Conservation (phyloP, 2,888 invertebrate genomes). For the Calameuta idolon region DNA sequence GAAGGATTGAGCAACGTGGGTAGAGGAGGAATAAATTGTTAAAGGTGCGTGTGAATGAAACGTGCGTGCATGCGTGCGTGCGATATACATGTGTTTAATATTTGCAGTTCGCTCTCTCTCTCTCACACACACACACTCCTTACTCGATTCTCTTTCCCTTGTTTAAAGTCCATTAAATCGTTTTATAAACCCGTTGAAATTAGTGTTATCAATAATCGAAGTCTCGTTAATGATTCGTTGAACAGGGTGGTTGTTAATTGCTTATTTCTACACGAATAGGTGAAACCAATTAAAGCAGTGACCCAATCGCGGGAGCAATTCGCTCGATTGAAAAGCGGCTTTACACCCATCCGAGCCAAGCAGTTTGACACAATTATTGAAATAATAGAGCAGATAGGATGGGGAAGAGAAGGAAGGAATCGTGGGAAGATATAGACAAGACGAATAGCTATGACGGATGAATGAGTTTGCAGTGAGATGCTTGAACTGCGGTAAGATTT, state of each 20-base stretch:
- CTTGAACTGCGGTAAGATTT: not conserved
- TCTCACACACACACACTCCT: not conserved
- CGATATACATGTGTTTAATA: not conserved
- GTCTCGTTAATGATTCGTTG: not conserved
- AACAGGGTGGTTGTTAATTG: not conserved
- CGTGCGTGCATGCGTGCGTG: not conserved
- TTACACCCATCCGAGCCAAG: not conserved
- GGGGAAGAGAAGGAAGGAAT: not conserved
- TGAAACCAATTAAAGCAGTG: not conserved
- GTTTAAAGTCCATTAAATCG: not conserved
- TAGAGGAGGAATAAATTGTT: not conserved
- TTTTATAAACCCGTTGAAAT: not conserved
- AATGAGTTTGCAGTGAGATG: not conserved
- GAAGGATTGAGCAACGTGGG: not conserved
- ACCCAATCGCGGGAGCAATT: not conserved
- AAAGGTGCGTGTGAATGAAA: not conserved
- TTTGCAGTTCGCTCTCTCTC: not conserved
- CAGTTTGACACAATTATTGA: not conserved
- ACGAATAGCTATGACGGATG: not conserved
- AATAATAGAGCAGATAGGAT: not conserved
- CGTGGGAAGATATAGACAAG: not conserved
- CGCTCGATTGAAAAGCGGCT: not conserved
- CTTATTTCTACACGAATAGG: not conserved
- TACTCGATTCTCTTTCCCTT: too few relatives aligned
- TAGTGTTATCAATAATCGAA: not conserved